Base-by-base conservation (phyloP, 2,888 invertebrate genomes). In the Cactoblastis cactorum region DNA sequence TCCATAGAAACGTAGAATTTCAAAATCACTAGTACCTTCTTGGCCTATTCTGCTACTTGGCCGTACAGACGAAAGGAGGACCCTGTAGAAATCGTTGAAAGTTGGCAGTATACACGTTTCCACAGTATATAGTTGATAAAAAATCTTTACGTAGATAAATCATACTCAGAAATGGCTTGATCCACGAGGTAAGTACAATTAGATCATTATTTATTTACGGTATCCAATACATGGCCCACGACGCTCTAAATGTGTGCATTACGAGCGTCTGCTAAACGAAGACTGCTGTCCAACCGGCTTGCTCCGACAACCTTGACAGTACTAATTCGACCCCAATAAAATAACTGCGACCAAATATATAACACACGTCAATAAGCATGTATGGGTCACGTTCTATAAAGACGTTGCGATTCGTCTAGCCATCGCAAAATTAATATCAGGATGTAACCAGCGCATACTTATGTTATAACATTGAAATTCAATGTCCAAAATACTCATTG, bases 141-240 rank as follows among this genome's bases (percentile, higher is more conserved):
- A 41, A 15, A 19, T 19, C 19, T n/a, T 11, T 19, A 33, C 17
- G 45, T 45, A 49, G 33, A 38, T 53, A 59, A 67, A 74, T 77
- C 78, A 80, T 68, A 65, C 56, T 75, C 79, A 71, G 71, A 84
- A 87, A 86, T 87, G 86, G 81, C 77, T 53, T 68, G 37, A 72
- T 69, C 71, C 71, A 66, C 58, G 64, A 69, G 68, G 69, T 67
- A 68, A 61, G 71, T 80, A 85, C 80, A 84, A 87, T 88, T 88
- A 88, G 88, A 76, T 88, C 88, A 89, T 82, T 86, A 82, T 82
- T 83, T 87, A 88, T 87, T 88, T 86, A 83, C 80, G 80, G 71
- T 74, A 67, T 75, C 8, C 17, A 69, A 68, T 66, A 70, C 58
- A 6, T 4, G 3, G 22, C 22, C 22, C 61, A 62, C 69, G 73